Evolutionary conservation across 2,888 invertebrate genomes (phyloP).

Genomic region (Spodoptera picta): DNA sequence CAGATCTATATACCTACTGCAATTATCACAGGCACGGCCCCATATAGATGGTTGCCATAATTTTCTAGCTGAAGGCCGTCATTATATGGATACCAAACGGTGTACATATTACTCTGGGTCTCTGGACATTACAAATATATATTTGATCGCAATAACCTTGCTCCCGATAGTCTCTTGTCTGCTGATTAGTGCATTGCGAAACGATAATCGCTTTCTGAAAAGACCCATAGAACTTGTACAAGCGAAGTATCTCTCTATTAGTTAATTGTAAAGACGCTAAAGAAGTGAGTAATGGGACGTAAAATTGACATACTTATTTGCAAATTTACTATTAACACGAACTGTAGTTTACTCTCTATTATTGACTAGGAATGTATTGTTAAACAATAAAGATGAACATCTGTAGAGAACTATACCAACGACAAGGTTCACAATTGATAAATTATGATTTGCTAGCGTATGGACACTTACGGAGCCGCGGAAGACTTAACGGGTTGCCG

Average conservation of each 20-base stretch:
- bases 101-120: conserved; percentile 32
- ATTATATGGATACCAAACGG: conserved; percentile 36
- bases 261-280: too few species aligned
- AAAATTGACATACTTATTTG: too few species aligned
- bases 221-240: conserved; percentile 17
- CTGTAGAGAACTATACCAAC: too few species aligned
- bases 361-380: too few species aligned
- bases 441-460: too few species aligned
- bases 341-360: too few species aligned
- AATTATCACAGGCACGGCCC: conserved; percentile 49
- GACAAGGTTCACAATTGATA: too few species aligned
- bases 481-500: too few species aligned
- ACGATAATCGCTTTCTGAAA: conserved; percentile 66
- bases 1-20: conserved; percentile 33
- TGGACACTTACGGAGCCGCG: too few species aligned
- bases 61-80: conserved; percentile 61
- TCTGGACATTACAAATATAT: conserved; percentile 35
- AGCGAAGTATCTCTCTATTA: background rate
- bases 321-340: too few species aligned
- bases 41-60: conserved; percentile 54
- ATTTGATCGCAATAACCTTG: conserved; percentile 75
- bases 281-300: too few species aligned
- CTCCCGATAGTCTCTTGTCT: conserved; percentile 74
- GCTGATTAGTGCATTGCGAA: conserved; percentile 41
- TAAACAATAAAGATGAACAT: too few species aligned